Conservation (phyloP, 2,888 invertebrate species). For the Scaptodrosophila latifasciaeformis region DNA sequence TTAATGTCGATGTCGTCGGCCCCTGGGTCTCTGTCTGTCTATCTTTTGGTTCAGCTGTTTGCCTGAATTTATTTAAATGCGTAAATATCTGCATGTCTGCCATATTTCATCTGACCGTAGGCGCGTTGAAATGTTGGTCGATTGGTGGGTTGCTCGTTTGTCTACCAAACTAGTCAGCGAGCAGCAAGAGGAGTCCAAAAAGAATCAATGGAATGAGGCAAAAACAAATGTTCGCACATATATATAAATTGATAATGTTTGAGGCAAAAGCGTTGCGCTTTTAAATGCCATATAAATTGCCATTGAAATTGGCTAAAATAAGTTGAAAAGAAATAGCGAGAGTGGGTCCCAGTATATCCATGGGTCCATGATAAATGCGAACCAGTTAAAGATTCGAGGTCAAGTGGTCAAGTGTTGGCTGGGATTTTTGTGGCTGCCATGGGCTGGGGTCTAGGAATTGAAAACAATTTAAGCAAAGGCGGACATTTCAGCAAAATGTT, state of each 20-base stretch:
- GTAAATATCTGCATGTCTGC: constrained; percentile 55
- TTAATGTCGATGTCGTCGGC: constrained; percentile 31
- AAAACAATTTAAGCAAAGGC: no score
- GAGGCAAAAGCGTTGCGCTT: constrained; percentile 27
- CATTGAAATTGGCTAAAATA: constrained; percentile 28
- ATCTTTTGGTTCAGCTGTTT: background rate
- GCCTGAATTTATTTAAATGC: constrained; percentile 57
- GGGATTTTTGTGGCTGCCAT: constrained; percentile 10
- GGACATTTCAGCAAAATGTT: no score
- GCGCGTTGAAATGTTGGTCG: constrained; percentile 58
- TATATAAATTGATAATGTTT: constrained; percentile 39
- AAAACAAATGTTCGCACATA: constrained; percentile 2
- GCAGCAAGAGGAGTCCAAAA: no score
- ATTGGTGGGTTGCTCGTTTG: constrained; percentile 19
- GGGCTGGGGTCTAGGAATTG: no score
- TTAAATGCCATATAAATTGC: constrained; percentile 33
- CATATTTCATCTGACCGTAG: constrained; percentile 58
- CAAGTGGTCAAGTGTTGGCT: constrained; percentile 18
- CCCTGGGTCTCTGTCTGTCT: background rate
- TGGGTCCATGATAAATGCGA: constrained; percentile 29
- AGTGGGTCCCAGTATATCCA: constrained; percentile 20
- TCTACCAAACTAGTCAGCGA: no score
- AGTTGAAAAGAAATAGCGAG: constrained; percentile 20
- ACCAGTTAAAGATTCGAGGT: constrained; percentile 32
- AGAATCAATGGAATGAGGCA: no score